A percentile compares a stretch with the other conserved stretches of the same genome.
Conservation (phyloP, 2,888 invertebrate species). For the Entomobrya multifasciata region DNA sequence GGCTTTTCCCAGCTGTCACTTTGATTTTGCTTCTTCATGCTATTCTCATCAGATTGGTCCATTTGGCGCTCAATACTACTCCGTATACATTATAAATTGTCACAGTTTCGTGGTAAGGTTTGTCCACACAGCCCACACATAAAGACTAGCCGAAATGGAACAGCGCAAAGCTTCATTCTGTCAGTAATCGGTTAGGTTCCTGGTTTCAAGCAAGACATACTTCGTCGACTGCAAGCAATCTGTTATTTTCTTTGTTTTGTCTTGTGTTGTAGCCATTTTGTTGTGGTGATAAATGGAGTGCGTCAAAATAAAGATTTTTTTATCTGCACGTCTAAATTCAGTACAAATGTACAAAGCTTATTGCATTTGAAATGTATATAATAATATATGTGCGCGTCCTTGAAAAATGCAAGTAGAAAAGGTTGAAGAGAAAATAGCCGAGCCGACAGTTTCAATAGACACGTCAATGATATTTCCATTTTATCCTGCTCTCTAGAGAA, state of each 20-base stretch:
- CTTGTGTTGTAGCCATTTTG: slow-evolving; percentile 3
- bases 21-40: slow-evolving; percentile 53
- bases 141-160: slow-evolving; percentile 14
- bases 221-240: background rate
- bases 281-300: background rate
- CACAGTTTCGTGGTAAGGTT: no score
- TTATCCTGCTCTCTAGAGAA: no score
- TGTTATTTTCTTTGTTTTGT: slow-evolving; percentile 40
- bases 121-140: slow-evolving; percentile 17
- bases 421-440: slow-evolving; percentile 33
- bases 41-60: slow-evolving; percentile 53
- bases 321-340: no score
- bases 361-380: no score
- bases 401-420: no score
- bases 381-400: no score
- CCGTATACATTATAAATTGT: no score
- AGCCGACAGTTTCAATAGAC: slow-evolving; percentile 32
- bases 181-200: slow-evolving; percentile 52
- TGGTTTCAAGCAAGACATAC: slow-evolving; percentile 25
- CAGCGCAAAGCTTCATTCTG: slow-evolving; percentile 43
- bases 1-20: slow-evolving; percentile 58
- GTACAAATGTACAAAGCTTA: no score
- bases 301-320: slow-evolving; percentile 42
- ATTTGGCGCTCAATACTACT: no score
- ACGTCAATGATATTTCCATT: slow-evolving; percentile 24